phyloP scores from a whole-genome alignment of 2,797 vertebrate species.

The Gymnoscopelus braueri region DNA sequence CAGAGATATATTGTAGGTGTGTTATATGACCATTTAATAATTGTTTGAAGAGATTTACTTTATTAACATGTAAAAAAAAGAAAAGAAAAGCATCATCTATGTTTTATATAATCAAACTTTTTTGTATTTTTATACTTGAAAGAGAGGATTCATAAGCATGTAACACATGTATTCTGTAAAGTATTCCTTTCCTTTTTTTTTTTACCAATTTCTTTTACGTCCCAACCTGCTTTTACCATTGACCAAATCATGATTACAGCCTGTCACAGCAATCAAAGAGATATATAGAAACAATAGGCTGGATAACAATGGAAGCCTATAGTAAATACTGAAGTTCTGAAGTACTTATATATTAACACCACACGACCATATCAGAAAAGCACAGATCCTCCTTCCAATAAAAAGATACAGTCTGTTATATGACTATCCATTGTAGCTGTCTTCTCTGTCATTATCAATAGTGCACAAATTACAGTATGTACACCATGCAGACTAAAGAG shows the following conservation, averaged over 20 bases:
- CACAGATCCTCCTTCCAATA: constrained; percentile 50
- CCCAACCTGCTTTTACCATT: constrained; percentile 53
- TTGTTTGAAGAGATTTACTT: constrained; percentile 65
- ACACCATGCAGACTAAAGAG: constrained; percentile 44
- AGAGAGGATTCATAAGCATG: constrained; percentile 69
- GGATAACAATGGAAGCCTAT: constrained; percentile 1
- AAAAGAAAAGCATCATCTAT: constrained; percentile 74
- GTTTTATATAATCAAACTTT: constrained; percentile 81
- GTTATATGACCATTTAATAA: constrained; percentile 69
- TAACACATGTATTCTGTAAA: constrained; percentile 72
- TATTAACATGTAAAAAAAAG: constrained; percentile 77
- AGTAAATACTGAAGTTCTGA: constrained; percentile 15
- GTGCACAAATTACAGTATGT: constrained; percentile 37
- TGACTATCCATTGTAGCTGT: constrained; percentile 56
- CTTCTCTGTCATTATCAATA: constrained; percentile 66
- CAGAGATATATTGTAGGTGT: constrained; percentile 70
- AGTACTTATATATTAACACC: constrained; percentile 9
- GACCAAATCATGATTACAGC: constrained; percentile 48
- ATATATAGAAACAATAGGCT: neutral
- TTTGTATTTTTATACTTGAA: constrained; percentile 87
- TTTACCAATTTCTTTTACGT: constrained; percentile 43
- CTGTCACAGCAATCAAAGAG: constrained; percentile 28
- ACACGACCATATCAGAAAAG: constrained; percentile 37
- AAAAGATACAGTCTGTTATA: constrained; percentile 36
- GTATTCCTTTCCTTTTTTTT: constrained; percentile 59